Evolutionary conservation across 2,113 vertebrate species (phyloP).

Genomic region (Ceyx cyanopectus): DNA sequence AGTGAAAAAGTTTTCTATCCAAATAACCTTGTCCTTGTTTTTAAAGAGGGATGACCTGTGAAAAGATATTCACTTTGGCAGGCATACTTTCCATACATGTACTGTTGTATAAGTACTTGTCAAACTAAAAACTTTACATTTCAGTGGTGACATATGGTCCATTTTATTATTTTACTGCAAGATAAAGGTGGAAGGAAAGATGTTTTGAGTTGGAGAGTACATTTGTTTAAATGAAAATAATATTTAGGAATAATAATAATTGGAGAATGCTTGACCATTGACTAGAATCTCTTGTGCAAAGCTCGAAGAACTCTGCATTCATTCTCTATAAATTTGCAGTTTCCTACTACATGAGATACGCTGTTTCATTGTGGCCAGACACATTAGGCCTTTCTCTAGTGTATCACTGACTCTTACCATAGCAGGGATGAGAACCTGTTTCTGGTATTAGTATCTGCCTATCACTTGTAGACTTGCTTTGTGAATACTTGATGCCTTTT

Average conservation of each 20-base stretch:
- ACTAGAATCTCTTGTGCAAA: background rate
- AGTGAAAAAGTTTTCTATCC: background rate
- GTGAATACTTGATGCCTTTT: background rate
- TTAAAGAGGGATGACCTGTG: background rate
- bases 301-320: background rate
- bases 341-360: background rate
- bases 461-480: background rate
- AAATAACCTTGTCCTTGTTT: background rate
- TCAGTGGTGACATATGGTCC: background rate
- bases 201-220: background rate
- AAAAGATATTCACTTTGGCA: background rate
- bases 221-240: background rate
- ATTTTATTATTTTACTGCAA: background rate
- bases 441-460: background rate
- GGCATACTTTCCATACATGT: background rate
- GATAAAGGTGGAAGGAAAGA: background rate
- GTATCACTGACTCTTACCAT: background rate
- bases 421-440: background rate
- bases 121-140: background rate
- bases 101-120: background rate
- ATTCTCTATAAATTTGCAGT: background rate
- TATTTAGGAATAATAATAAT: background rate
- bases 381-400: background rate
- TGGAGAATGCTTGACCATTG: background rate
- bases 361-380: background rate